Evolutionary conservation across 1,140 invertebrate species (phyloP).

Genomic region (Panagrolaimus sp.): DNA sequence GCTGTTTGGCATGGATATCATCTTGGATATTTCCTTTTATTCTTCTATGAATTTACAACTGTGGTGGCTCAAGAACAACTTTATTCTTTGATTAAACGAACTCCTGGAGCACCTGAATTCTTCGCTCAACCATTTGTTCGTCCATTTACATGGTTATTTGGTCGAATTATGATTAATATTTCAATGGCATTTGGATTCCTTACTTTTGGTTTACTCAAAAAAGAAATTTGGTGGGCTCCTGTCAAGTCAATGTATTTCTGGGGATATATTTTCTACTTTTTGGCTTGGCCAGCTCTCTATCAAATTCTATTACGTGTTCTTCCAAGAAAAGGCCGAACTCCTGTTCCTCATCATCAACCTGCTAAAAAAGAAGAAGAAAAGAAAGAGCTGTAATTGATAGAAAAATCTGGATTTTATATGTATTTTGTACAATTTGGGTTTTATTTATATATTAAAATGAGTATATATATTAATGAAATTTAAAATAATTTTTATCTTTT

Average conservation of each 20-base stretch:
- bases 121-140: conserved; percentile 36
- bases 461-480: background rate
- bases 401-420: too few species aligned
- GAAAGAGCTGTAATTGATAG: background rate
- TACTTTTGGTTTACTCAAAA: conserved; percentile 57
- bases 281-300: conserved; percentile 48
- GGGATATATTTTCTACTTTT: conserved; percentile 53
- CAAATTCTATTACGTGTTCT: conserved; percentile 42
- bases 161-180: conserved; percentile 46
- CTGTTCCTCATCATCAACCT: conserved; percentile 18
- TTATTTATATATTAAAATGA: background rate
- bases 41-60: conserved; percentile 61
- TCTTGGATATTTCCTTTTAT: conserved; percentile 63
- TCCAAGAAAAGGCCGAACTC: conserved; percentile 32
- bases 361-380: conserved; percentile 13
- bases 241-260: conserved; percentile 54
- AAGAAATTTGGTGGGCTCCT: conserved; percentile 56
- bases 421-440: background rate
- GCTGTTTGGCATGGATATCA: conserved; percentile 64
- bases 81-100: conserved; percentile 46
- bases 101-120: conserved; percentile 45
- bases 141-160: conserved; percentile 55
- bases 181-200: conserved; percentile 59
- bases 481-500: background rate
- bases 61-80: conserved; percentile 55